phyloP scores from a whole-genome alignment of 64 coral and sea anemone genomes.

The Dendronephthya gigantea region DNA sequence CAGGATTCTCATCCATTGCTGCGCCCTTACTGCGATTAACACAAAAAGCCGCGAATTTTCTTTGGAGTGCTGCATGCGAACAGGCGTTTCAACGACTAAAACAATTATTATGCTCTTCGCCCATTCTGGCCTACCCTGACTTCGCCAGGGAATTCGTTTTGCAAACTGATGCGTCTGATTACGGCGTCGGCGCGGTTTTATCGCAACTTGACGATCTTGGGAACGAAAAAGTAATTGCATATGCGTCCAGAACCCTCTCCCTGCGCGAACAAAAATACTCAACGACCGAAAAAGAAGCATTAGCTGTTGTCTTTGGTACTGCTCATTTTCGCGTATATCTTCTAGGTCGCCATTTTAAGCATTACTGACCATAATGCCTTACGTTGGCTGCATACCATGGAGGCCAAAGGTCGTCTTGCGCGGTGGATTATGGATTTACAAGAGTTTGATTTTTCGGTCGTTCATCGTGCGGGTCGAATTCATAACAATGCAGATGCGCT shows the following conservation, averaged over 20 bases:
- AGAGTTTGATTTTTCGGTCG: conserved; percentile 31
- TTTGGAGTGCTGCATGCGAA: neutral
- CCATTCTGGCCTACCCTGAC: conserved; percentile 12
- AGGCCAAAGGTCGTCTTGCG: conserved; percentile 28
- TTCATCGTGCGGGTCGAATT: conserved; percentile 14
- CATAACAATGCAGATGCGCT: conserved; percentile 24
- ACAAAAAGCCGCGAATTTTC: neutral
- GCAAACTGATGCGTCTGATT: conserved; percentile 29
- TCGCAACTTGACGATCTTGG: neutral
- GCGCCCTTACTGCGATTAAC: conserved; percentile 6
- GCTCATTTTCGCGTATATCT: conserved; percentile 28
- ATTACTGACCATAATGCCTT: conserved; percentile 38
- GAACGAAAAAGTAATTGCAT: conserved; percentile 23
- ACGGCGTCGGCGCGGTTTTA: conserved; percentile 21
- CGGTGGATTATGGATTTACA: conserved; percentile 40
- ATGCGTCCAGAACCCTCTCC: conserved; percentile 19
- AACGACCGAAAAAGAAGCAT: conserved; percentile 31
- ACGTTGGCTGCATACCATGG: conserved; percentile 27
- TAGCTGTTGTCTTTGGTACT: conserved; percentile 19
- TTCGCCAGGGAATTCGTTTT: conserved; percentile 13
- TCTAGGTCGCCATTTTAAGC: conserved; percentile 6
- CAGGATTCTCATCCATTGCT: neutral
- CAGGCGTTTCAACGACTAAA: conserved; percentile 1
- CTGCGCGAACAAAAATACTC: conserved; percentile 24
- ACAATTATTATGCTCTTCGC: neutral